Conservation (phyloP, 2,888 invertebrate species). For the Hypolimnas misippus region DNA sequence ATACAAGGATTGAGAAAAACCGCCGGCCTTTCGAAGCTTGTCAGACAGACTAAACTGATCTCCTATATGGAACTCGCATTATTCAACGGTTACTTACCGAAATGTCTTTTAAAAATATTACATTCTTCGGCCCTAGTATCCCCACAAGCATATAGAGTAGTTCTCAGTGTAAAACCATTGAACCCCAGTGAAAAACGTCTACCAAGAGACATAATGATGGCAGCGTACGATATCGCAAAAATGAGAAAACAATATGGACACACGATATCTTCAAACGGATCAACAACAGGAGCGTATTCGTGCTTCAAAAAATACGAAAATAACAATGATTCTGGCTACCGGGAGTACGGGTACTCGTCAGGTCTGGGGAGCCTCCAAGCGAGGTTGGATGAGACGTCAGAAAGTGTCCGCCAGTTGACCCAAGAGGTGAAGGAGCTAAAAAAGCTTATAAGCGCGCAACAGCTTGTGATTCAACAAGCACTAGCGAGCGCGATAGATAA, state of each 20-base stretch:
- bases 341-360: conserved; percentile 82
- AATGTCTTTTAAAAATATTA: conserved; percentile 88
- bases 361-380: conserved; percentile 85
- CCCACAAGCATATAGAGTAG: conserved; percentile 92
- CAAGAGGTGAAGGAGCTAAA: conserved; percentile 88
- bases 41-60: conserved; percentile 93
- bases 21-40: conserved; percentile 92
- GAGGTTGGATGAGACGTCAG: conserved; percentile 87
- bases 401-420: conserved; percentile 86
- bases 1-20: conserved; percentile 94
- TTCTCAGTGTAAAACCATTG: conserved; percentile 91
- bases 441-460: conserved; percentile 79
- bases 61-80: conserved; percentile 93
- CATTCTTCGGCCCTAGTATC: conserved; percentile 92
- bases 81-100: conserved; percentile 91
- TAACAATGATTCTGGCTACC: conserved; percentile 79
- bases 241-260: conserved; percentile 88
- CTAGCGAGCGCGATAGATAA: conserved; percentile 71
- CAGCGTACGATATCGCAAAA: conserved; percentile 92
- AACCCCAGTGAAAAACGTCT: conserved; percentile 92
- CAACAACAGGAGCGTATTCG: conserved; percentile 85
- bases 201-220: conserved; percentile 90
- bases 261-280: conserved; percentile 87
- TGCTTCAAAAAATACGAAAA: conserved; percentile 88
- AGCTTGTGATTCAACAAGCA: conserved; percentile 79